These are phyloP conservation scores for Piaya cayana DNA, from an alignment of 2,113 vertebrate genomes.

Conservation along the genomic window DNA sequence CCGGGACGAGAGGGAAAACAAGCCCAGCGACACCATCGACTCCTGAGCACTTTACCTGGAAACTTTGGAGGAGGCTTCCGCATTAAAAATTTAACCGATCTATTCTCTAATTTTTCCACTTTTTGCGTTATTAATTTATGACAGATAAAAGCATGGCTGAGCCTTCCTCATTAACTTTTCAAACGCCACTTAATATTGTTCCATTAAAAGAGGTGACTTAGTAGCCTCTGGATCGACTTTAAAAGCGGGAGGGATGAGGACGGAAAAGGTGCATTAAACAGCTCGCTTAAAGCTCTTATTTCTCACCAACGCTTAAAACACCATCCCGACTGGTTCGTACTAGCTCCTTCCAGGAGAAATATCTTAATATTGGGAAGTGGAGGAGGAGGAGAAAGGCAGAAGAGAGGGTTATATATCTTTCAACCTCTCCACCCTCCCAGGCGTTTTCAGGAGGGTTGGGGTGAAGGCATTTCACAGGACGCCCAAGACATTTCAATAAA, in stretches of 20 bases:
- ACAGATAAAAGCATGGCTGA: conserved; percentile 66
- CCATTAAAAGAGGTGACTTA: conserved; percentile 59
- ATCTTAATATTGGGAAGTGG: neutral
- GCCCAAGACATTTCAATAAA: conserved; percentile 79
- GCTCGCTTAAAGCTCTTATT: conserved; percentile 16
- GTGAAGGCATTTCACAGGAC: conserved; percentile 63
- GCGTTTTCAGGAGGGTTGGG: neutral
- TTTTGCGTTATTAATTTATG: conserved; percentile 72
- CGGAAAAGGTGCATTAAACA: conserved; percentile 44
- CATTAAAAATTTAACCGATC: conserved; percentile 68
- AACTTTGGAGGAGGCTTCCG: conserved; percentile 49
- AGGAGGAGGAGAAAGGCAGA: neutral
- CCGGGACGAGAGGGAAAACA: neutral
- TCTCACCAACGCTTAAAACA: neutral
- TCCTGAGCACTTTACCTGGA: conserved; percentile 50
- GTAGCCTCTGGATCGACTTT: conserved; percentile 39
- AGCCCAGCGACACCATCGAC: neutral
- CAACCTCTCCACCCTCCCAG: conserved; percentile 6
- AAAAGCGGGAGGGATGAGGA: conserved; percentile 48
- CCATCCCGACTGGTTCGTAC: conserved; percentile 43
- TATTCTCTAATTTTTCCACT: conserved; percentile 60
- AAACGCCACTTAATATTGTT: conserved; percentile 60
- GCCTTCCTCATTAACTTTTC: conserved; percentile 69
- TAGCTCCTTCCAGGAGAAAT: neutral
- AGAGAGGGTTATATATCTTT: conserved; percentile 8